These are phyloP conservation scores for Euspilapteryx auroguttella DNA, from an alignment of 2,888 invertebrate species.

Conservation along the genomic window DNA sequence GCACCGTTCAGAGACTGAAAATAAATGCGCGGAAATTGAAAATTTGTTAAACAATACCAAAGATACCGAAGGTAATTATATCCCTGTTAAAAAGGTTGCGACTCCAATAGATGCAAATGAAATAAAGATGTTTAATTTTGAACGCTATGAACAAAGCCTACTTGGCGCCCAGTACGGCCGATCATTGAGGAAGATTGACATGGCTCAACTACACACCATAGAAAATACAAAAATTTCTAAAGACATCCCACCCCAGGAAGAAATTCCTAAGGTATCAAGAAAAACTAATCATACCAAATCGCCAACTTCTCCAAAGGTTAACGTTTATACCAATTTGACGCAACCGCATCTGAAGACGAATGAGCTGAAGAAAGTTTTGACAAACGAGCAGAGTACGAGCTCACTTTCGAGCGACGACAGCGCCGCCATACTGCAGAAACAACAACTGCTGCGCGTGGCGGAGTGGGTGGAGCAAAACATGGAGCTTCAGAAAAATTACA, in stretches of 20 bases:
- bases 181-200: conserved; percentile 42
- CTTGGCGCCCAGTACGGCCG: conserved; percentile 27
- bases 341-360: conserved; percentile 52
- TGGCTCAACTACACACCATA: conserved; percentile 44
- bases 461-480: conserved; percentile 76
- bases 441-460: conserved; percentile 70
- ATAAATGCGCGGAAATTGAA: conserved; percentile 33
- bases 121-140: conserved; percentile 55
- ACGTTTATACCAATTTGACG: conserved; percentile 49
- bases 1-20: background rate
- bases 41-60: background rate
- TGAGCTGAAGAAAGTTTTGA: conserved; percentile 41
- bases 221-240: conserved; percentile 52
- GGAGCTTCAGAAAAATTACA: conserved; percentile 47
- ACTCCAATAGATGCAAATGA: conserved; percentile 31
- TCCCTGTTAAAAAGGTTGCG: conserved; percentile 14
- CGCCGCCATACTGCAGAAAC: conserved; percentile 59
- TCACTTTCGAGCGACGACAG: conserved; percentile 55
- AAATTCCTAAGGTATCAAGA: conserved; percentile 15
- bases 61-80: conserved; percentile 22
- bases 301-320: too few relatives aligned
- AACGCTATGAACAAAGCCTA: conserved; percentile 52
- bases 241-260: conserved; percentile 34
- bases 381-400: conserved; percentile 52
- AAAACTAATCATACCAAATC: too few relatives aligned